Conservation (phyloP, 2,797 vertebrate species). For the Neosilurus mollespiculum region DNA sequence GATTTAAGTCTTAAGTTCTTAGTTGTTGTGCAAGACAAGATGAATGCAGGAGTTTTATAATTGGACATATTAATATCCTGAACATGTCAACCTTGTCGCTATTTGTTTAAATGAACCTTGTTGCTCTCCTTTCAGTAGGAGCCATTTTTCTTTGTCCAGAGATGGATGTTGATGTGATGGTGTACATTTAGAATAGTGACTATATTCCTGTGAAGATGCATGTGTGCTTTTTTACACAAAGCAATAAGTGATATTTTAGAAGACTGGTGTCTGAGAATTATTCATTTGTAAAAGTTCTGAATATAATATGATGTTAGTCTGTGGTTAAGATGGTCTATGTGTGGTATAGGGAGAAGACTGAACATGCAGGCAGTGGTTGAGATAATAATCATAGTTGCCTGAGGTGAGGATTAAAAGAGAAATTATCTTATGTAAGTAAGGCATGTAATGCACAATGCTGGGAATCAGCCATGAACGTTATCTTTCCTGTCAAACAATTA, state of each 20-base stretch:
- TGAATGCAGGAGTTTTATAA: slow-evolving; percentile 49
- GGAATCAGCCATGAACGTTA: slow-evolving; percentile 63
- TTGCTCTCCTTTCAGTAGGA: slow-evolving; percentile 61
- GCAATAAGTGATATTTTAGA: slow-evolving; percentile 13
- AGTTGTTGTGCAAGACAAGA: slow-evolving; percentile 29
- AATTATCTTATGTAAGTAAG: slow-evolving; percentile 55
- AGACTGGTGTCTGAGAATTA: slow-evolving; percentile 22
- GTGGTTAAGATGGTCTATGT: slow-evolving; percentile 33
- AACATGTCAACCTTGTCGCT: slow-evolving; percentile 54
- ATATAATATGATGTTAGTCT: slow-evolving; percentile 14
- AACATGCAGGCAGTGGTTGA: slow-evolving; percentile 48
- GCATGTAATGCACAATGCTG: slow-evolving; percentile 63
- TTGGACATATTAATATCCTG: slow-evolving; percentile 61
- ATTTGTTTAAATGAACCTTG: slow-evolving; percentile 68
- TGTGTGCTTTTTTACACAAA: slow-evolving; percentile 8
- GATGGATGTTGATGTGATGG: slow-evolving; percentile 53
- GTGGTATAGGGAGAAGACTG: slow-evolving; percentile 32
- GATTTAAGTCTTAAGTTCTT: slow-evolving; percentile 44
- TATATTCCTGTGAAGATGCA: slow-evolving; percentile 45
- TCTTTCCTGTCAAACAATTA: slow-evolving; percentile 64
- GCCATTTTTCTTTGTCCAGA: slow-evolving; percentile 64
- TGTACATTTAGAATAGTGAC: slow-evolving; percentile 57
- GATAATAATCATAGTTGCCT: slow-evolving; percentile 53
- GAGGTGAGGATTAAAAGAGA: slow-evolving; percentile 53
- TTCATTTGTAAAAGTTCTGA: slow-evolving; percentile 31